Percentiles rank a stretch among this genome's conserved stretches.
Conservation (phyloP, 2,113 vertebrate genomes). For the Zosterops hypoxanthus region DNA sequence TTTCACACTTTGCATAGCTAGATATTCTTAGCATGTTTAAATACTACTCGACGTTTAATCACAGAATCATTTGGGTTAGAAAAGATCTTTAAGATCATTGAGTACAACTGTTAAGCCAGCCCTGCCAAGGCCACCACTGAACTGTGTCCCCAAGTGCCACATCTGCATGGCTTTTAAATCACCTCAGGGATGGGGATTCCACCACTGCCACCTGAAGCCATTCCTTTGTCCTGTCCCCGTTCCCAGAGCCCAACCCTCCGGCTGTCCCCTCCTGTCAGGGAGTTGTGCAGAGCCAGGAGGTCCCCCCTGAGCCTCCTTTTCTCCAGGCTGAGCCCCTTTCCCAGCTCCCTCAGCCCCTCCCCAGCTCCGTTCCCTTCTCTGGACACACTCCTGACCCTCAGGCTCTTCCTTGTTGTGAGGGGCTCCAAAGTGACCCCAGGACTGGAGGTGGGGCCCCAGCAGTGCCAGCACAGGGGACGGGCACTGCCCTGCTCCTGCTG, state of each 20-base stretch:
- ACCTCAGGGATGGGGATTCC: background rate
- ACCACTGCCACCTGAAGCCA: background rate
- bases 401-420: background rate
- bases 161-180: rapidly evolving
- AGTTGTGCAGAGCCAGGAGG: background rate
- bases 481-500: background rate
- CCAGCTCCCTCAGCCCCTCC: background rate
- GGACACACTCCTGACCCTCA: background rate
- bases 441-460: rapidly evolving
- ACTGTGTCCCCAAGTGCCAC: background rate
- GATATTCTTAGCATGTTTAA: background rate
- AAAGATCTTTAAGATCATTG: background rate
- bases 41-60: background rate
- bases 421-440: background rate
- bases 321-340: background rate
- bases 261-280: background rate
- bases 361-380: background rate
- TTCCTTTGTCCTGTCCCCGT: background rate
- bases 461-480: background rate
- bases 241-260: rapidly evolving
- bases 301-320: background rate
- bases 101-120: background rate
- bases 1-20: background rate
- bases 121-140: background rate
- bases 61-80: background rate